Evolutionary conservation across 2,113 vertebrate genomes (phyloP).

Genomic region (Osmerus mordax): DNA sequence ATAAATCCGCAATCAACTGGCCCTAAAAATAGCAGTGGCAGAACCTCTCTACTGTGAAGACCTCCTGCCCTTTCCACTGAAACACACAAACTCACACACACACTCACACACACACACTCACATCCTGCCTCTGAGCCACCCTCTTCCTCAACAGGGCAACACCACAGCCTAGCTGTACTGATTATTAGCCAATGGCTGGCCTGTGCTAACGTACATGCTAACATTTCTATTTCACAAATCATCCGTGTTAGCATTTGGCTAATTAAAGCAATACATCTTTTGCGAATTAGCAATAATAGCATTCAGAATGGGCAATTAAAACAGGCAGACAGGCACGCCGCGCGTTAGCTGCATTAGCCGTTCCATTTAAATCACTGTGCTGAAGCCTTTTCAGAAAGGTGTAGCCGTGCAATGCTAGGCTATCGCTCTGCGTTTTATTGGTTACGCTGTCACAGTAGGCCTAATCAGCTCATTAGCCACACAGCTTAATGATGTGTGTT

Average conservation of each 20-base stretch:
- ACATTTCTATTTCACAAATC: constrained; percentile 54
- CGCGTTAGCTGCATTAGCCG: constrained; percentile 45
- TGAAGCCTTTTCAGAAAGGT: constrained; percentile 42
- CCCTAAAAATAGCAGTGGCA: constrained; percentile 72
- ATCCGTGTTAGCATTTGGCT: constrained; percentile 56
- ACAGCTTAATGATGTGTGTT: constrained; percentile 64
- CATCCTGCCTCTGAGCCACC: background rate
- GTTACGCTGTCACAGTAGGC: constrained; percentile 23
- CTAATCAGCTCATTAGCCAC: constrained; percentile 55
- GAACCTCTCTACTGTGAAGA: constrained; percentile 58
- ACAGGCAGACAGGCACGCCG: constrained; percentile 31
- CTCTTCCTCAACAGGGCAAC: constrained; percentile 8
- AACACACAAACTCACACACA: constrained; percentile 14
- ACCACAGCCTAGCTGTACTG: constrained; percentile 25
- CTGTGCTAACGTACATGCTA: constrained; percentile 33
- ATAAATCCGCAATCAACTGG: constrained; percentile 77
- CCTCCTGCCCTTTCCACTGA: constrained; percentile 52
- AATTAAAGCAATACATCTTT: constrained; percentile 68
- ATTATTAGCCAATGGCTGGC: background rate
- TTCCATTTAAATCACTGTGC: constrained; percentile 47
- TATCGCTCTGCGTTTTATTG: constrained; percentile 51
- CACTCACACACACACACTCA: constrained; percentile 11
- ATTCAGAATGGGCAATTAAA: constrained; percentile 57
- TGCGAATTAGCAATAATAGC: constrained; percentile 63
- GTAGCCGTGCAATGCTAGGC: constrained; percentile 35